A percentile compares a stretch with the other conserved stretches of the same genome.
These are phyloP conservation scores for Falco peregrinus DNA, from an alignment of 2,797 vertebrate genomes.

Conservation along the genomic window DNA sequence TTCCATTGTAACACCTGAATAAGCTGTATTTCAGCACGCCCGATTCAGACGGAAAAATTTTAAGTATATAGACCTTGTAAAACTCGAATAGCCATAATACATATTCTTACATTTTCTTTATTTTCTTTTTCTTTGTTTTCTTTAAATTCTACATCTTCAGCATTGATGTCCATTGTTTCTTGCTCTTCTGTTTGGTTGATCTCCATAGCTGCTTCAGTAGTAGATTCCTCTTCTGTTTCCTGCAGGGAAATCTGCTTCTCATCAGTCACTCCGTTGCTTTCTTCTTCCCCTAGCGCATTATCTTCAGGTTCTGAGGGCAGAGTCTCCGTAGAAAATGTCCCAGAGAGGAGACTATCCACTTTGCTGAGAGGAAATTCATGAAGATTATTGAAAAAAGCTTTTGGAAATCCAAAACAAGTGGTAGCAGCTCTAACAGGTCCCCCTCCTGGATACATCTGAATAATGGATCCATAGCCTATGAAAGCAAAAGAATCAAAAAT, in stretches of 20 bases:
- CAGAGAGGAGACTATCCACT: constrained; percentile 88
- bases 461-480: constrained; percentile 91
- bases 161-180: constrained; percentile 44
- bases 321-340: constrained; percentile 76
- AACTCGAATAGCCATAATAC: not conserved
- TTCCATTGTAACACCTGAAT: not conserved
- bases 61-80: rapidly evolving
- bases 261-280: constrained; percentile 65
- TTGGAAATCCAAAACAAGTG: constrained; percentile 93
- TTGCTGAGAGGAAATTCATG: constrained; percentile 94
- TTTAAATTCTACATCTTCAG: constrained; percentile 61
- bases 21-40: not conserved
- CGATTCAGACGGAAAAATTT: not conserved
- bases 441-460: constrained; percentile 94
- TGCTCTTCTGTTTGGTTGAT: constrained; percentile 59
- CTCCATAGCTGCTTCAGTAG: constrained; percentile 30
- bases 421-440: constrained; percentile 89
- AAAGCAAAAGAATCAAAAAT: not conserved
- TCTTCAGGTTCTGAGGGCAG: constrained; percentile 68
- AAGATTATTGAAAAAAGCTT: constrained; percentile 85
- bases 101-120: constrained; percentile 81
- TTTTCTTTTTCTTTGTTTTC: constrained; percentile 78
- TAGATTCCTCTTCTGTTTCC: constrained; percentile 60
- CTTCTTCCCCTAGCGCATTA: not conserved
- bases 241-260: constrained; percentile 53